Evolutionary conservation across 1,140 invertebrate species (phyloP), one percentile per base, ranked within the genome.

Genomic region (Drosophila sp.): DNA sequence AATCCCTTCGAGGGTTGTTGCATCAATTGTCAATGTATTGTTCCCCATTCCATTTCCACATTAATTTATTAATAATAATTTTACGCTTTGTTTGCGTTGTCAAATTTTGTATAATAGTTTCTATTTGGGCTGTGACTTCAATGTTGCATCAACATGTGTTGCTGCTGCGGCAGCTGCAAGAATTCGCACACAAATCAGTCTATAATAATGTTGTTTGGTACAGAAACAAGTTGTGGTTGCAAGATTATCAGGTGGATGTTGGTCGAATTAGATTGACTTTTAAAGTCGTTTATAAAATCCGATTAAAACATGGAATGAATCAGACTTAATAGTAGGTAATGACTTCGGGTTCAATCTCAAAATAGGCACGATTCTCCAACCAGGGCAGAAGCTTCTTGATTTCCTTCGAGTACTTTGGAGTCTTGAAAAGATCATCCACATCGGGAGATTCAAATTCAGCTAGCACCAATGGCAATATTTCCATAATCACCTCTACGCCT

Each of bases 61-160:
- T 62, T 56, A 72, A 78, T 89, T 90, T 90, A 84, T 89, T 90
- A 90, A 83, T 83, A 90, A 90, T 82, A 90, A 90, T 90, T 90
- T 90, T 76, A 90, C 83, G 89, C 83, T 81, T 89, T 89, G 77
- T 89, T 90, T 80, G 63, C 72, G 70, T 78, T 83, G 84, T 89
- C 72, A 79, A 77, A 69, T 80, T 80, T 77, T 76, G 63, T 79
- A 59, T 76, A 81, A 81, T 80, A 59, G 74, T 75, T 75, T 56
- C 45, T 64, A 11, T 14, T 25, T 46, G 27, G 27, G 25, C 4
- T 81, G 74, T 43, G 65, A 84, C 72, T 86, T 71, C 54, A 75
- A 59, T 46, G 71, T 66, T 57, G 63, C 54, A 76, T 48, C 61
- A 57, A 69, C 72, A 86, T 80, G 77, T 81, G 70, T 51, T 32